Conservation (phyloP, 2,797 vertebrate genomes). For the Parauchenoglanis ngamensis region DNA sequence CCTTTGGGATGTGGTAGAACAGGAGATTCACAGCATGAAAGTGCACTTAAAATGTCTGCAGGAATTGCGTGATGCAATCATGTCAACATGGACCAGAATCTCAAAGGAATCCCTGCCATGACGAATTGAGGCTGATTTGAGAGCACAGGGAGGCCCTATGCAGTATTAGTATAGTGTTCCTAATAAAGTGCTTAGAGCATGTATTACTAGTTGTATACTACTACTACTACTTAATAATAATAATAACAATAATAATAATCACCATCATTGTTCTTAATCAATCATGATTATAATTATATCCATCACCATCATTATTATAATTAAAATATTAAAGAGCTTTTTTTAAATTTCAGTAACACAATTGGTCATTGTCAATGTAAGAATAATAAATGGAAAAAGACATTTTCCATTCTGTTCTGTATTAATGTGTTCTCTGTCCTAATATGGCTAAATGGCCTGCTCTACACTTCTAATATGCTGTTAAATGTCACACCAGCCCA, state of each 20-base stretch:
- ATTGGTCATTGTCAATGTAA: not conserved
- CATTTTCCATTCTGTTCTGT: too few species aligned
- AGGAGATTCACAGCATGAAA: too few species aligned
- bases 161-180: too few species aligned
- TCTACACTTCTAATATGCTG: not conserved
- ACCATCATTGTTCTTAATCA: not conserved
- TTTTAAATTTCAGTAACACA: not conserved
- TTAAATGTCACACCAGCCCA: not conserved
- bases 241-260: not conserved
- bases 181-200: too few species aligned
- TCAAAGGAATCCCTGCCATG: too few species aligned
- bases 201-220: constrained; percentile 1
- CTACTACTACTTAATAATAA: not conserved
- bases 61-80: too few species aligned
- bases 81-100: too few species aligned
- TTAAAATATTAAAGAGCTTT: not conserved
- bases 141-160: too few species aligned
- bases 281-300: not conserved
- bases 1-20: too few species aligned
- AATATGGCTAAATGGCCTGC: not conserved
- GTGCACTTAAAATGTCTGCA: too few species aligned
- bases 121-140: too few species aligned
- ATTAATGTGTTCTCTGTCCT: not conserved
- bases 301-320: not conserved
- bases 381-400: not conserved